Evolutionary conservation across 2,113 vertebrate genomes (phyloP), one percentile per base, ranked within the genome.

Genomic region (Uropsilus gracilis): DNA sequence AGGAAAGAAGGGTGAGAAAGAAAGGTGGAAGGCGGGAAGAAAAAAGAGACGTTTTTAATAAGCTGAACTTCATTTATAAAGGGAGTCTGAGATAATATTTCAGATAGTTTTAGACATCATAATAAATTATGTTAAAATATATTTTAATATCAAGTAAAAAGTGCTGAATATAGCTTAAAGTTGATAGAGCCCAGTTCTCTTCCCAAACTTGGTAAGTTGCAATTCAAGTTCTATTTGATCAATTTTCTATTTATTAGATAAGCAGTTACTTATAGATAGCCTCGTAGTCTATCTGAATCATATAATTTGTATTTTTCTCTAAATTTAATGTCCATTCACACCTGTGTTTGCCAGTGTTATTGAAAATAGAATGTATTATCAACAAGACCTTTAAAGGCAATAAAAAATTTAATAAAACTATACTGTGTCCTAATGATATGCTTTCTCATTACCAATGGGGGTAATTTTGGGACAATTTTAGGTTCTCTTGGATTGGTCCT

Each of bases 1-100:
- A 22, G n/a, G 50, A 22, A 76, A 50, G 22, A 37, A 76, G 37
- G 5, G 69, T 30, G 8, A 1, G 20, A 34, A 13, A n/a, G 48
- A 24, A n/a, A n/a, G n/a, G n/a, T n/a, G 10, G 18, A 6, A 37
- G 17, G 4, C 22, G 59, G n/a, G 44, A 28, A 57, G 46, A 42
- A 76, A 63, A 61, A 30, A 63, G 11, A 30, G 34, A 39, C 90
- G 16, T 81, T 86, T 69, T 91, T 89, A 80, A 5, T 42, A 66
- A 83, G 71, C 72, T 75, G 61, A 84, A 84, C 77, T 72, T 83
- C 39, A 63, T 59, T 64, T 22, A 90, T 50, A 87, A 77, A 57
- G 48, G 73, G 42, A 76, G 46, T 13, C 22, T 63, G 8, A 86
- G 18, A 32, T 75, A 37, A 61, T 63, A 73, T 34, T 84, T 84